Evolutionary conservation across 2,113 vertebrate species (phyloP), one percentile per base, ranked within the genome.

Genomic region (Nesoenas mayeri): DNA sequence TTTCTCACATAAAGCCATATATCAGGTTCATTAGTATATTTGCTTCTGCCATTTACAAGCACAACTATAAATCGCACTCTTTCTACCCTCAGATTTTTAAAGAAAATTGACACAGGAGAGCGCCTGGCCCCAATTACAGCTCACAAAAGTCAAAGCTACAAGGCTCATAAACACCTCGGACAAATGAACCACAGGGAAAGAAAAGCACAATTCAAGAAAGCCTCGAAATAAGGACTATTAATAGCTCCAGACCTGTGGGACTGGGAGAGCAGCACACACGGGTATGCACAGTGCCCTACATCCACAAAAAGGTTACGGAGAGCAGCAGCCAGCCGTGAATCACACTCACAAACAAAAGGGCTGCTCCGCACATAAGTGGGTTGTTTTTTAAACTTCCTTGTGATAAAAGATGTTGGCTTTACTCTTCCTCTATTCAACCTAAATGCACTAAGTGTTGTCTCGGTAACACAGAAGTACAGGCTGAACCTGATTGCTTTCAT

Each of bases 11-110:
- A 80, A 79, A 89, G 50, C 62, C 85, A 73, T 91, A 91, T 69
- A 87, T 69, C 71, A 85, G 50, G 53, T 92, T 97, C 84, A 96
- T 97, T 95, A 95, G 62, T 48, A 73, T 77, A 92, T 97, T 96
- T 89, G 42, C 81, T 94, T 92, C 95, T 78, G 40, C 53, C 91
- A 86, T 75, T 89, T 90, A 84, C 10, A 21, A 93, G 83, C 79
- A 85, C 51, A 93, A 79, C 32, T 75, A 92, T 42, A 91, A 91
- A 95, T 73, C 91, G 79, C 61, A 69, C 18, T 96, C 38, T 51
- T 94, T 42, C 66, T 91, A 34, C 31, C 64, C 90, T 79, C 87
- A 95, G 79, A 85, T 96, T 96, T 96, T 95, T 83, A 75, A 48
- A 93, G 93, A 97, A 83, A 65, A 88, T 64, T 85, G 77, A 96